Evolutionary conservation across 2,797 vertebrate genomes (phyloP).

Genomic region (Rhincodon typus): DNA sequence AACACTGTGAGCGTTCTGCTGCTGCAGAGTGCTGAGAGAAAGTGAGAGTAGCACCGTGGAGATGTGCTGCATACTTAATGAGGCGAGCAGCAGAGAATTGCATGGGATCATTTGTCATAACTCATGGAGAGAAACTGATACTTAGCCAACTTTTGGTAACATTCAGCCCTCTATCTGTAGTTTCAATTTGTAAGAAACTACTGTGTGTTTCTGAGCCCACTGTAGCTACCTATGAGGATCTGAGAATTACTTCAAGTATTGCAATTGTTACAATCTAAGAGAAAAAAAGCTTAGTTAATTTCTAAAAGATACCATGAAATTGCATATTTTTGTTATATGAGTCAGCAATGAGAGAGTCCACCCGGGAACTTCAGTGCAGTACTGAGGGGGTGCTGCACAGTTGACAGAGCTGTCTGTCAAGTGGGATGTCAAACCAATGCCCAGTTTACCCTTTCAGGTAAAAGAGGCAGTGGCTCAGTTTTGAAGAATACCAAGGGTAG

Average conservation of each 20-base stretch:
- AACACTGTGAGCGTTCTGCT: no score
- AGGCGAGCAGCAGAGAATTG: no score
- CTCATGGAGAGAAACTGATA: no score
- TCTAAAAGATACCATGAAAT: not conserved
- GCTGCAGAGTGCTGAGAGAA: no score
- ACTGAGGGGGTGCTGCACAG: not conserved
- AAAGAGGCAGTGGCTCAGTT: no score
- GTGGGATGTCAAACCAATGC: not conserved
- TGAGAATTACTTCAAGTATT: not conserved
- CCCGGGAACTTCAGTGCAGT: not conserved
- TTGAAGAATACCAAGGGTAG: not conserved
- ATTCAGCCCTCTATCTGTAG: no score
- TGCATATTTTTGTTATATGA: not conserved
- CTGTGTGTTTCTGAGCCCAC: not conserved
- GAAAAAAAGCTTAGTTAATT: conserved; percentile 2
- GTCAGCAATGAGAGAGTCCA: not conserved
- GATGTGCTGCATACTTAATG: no score
- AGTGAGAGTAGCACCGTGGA: no score
- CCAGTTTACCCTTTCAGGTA: not conserved
- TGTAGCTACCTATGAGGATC: not conserved
- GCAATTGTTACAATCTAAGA: not conserved
- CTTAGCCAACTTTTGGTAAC: no score
- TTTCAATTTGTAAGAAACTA: not conserved
- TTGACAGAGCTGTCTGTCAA: not conserved
- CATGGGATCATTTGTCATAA: no score